Percentiles rank a stretch among this genome's conserved stretches.
Evolutionary conservation across 1,140 invertebrate species (phyloP).

Genomic region (Lethrus apterus): DNA sequence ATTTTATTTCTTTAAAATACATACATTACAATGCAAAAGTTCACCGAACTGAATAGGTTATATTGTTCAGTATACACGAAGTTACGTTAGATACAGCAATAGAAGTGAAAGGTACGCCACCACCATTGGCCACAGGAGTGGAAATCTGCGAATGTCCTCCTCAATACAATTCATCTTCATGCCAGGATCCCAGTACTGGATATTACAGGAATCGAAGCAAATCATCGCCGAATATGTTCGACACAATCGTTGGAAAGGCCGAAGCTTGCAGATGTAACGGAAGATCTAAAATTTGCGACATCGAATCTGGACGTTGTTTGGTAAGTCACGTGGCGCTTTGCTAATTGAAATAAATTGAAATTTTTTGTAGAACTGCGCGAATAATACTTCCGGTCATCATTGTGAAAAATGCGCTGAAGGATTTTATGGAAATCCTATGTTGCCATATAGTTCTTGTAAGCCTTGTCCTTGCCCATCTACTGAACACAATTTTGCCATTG

Average conservation of each 20-base stretch:
- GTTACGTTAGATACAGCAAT: conserved; percentile 79
- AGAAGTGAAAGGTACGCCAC: conserved; percentile 50
- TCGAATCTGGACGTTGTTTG: conserved; percentile 77
- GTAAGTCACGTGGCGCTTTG: conserved; percentile 43
- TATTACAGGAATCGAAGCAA: conserved; percentile 57
- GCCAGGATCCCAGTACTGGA: conserved; percentile 80
- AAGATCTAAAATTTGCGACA: conserved; percentile 70
- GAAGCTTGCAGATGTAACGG: conserved; percentile 76
- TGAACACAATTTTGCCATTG: conserved; percentile 63
- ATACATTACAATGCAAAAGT: conserved; percentile 1
- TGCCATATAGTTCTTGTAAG: conserved; percentile 56
- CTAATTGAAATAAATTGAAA: not conserved
- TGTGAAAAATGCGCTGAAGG: conserved; percentile 78
- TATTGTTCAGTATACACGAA: conserved; percentile 63
- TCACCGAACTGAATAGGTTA: not conserved
- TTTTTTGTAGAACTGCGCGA: conserved; percentile 64
- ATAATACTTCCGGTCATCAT: conserved; percentile 68
- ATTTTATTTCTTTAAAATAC: not conserved
- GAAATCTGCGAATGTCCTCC: conserved; percentile 83
- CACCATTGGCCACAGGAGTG: conserved; percentile 67
- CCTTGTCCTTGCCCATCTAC: conserved; percentile 78
- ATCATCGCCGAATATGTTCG: conserved; percentile 41
- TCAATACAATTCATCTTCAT: conserved; percentile 72
- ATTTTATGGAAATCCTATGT: conserved; percentile 68
- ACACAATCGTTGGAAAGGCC: conserved; percentile 72